Base-by-base conservation (phyloP, 2,888 invertebrate genomes). In the Acrocyrtus sp. region DNA sequence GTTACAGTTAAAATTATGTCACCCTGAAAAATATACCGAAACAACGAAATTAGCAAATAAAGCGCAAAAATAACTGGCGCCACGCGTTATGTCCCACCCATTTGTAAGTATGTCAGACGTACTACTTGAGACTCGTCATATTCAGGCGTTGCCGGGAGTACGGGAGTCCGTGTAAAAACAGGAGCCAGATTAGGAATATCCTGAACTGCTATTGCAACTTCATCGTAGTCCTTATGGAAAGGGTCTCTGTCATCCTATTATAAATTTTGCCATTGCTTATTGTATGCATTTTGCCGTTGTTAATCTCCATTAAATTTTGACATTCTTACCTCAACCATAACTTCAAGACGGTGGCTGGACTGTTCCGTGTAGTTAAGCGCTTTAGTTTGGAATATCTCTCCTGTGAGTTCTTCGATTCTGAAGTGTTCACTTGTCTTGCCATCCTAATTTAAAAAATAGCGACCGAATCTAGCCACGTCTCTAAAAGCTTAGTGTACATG, bases 111-210 rank as follows among this genome's bases (percentile, higher is more conserved):
- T 15, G 19, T 39, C n/a, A 10, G 3, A 58, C 54, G 22, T 60
- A 66, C 72, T 3, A 54, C 3, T 4, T 45, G 4, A 5, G 39
- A 53, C 8, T 54, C 26, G 15, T 73, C 73, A 12, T 4, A n/a
- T 0, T 67, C 29, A 21, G 27, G n/a, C n/a, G n/a, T n/a, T n/a
- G n/a, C 26, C 6, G 39, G 17, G 4, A 61, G 50, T 8, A 26
- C 19, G 3, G 74, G 74, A 0, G 56, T 54, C 17, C n/a, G 17
- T 3, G 47, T 66, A 17, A 68, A 75, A 10, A 34, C 45, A n/a
- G 74, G 74, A 19, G 69, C 70, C 4, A 27, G 10, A 24, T 70
- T 61, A 5, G 74, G 70, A 10, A 61, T 24, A 22, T 75, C 74
- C 3, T 57, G 24, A 17, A 75, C 70, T 0, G 51, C 19, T 10